These are phyloP conservation scores for Coluber constrictor DNA, from an alignment of 2,797 vertebrate genomes.

Conservation along the genomic window DNA sequence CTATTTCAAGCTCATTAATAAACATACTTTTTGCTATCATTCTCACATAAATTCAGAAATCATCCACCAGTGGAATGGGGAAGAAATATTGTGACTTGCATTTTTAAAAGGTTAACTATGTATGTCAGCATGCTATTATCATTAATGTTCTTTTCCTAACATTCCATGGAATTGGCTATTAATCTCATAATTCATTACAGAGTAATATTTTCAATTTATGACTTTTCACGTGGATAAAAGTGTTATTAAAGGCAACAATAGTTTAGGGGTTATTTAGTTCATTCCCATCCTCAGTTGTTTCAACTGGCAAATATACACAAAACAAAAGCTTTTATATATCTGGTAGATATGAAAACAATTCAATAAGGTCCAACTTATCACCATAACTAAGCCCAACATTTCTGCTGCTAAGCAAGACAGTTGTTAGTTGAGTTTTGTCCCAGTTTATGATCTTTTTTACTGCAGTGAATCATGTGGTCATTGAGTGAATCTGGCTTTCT, in stretches of 20 bases:
- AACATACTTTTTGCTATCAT: slow-evolving; percentile 19
- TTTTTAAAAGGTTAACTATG: slow-evolving; percentile 14
- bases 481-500: not conserved
- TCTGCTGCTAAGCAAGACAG: not conserved
- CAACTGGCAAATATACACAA: not conserved
- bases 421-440: not conserved
- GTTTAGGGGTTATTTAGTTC: slow-evolving; percentile 8
- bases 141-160: not conserved
- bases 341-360: not conserved
- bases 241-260: not conserved
- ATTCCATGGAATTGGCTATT: slow-evolving; percentile 8
- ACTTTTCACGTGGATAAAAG: not conserved
- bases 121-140: not conserved
- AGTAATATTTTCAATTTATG: not conserved
- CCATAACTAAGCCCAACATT: not conserved
- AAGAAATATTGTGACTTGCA: not conserved
- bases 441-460: not conserved
- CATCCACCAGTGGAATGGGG: not conserved
- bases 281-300: not conserved
- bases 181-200: not conserved
- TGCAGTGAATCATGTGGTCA: not conserved
- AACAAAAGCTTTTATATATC: not conserved
- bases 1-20: not conserved
- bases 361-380: not conserved
- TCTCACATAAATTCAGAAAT: slow-evolving; percentile 24